These are phyloP conservation scores for Lampris megalopsis DNA, from an alignment of 2,113 vertebrate genomes.

Conservation along the genomic window DNA sequence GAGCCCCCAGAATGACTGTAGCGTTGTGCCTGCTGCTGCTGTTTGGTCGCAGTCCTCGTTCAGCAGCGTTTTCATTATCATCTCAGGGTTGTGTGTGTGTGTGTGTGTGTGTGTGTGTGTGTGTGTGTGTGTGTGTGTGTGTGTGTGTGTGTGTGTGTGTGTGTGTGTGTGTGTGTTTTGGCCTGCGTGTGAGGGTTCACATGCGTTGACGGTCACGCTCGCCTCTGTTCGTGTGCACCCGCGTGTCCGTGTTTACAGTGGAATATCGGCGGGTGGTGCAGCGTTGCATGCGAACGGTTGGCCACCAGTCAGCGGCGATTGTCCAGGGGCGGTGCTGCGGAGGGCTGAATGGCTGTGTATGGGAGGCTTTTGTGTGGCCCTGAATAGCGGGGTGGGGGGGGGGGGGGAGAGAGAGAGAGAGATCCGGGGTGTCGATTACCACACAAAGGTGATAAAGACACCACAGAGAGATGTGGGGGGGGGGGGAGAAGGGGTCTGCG, in stretches of 20 bases:
- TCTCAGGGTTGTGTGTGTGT: slow-evolving; percentile 5
- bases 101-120: slow-evolving; percentile 8
- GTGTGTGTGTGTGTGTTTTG: neutral
- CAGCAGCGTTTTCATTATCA: slow-evolving; percentile 33
- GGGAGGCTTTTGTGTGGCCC: slow-evolving; percentile 60
- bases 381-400: slow-evolving; percentile 44
- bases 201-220: too few species aligned
- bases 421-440: slow-evolving; percentile 33
- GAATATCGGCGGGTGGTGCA: slow-evolving; percentile 50
- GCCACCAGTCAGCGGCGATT: slow-evolving; percentile 48
- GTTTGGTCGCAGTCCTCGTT: slow-evolving; percentile 49
- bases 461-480: neutral
- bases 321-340: slow-evolving; percentile 40
- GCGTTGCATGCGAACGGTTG: slow-evolving; percentile 57
- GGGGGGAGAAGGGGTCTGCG: neutral
- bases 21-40: slow-evolving; percentile 19
- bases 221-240: neutral
- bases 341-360: slow-evolving; percentile 52
- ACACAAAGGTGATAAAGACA: slow-evolving; percentile 44
- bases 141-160: slow-evolving; percentile 29
- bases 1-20: slow-evolving; percentile 1
- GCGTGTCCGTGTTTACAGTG: slow-evolving; percentile 26
- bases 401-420: neutral
- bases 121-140: neutral
- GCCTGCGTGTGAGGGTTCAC: too few species aligned